A percentile compares a stretch with the other conserved stretches of the same genome.
phyloP scores from a whole-genome alignment of 2,888 invertebrate genomes.

The Caenorhabditis doughertyi region DNA sequence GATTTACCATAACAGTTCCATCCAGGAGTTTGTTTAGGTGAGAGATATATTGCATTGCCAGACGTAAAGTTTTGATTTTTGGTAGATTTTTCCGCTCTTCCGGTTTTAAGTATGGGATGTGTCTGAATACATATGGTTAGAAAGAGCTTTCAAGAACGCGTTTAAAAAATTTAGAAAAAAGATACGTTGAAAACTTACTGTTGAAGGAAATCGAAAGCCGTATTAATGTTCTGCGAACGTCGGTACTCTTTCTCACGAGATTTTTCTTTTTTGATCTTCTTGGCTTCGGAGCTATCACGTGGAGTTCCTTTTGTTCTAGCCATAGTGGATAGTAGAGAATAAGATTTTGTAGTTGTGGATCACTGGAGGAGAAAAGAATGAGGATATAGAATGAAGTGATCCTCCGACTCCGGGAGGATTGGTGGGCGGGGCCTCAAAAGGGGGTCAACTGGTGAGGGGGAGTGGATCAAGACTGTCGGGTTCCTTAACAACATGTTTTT shows the following conservation, averaged over 20 bases:
- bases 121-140: conserved; percentile 28
- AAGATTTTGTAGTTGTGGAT: background rate
- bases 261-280: conserved; percentile 19
- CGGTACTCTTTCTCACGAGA: conserved; percentile 45
- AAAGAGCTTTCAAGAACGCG: background rate
- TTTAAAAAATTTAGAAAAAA: background rate
- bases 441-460: too few relatives aligned
- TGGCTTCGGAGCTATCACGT: background rate
- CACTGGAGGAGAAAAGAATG: too few relatives aligned
- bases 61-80: conserved; percentile 65
- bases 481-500: too few relatives aligned
- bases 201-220: conserved; percentile 43
- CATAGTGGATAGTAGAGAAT: background rate
- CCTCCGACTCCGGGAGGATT: too few relatives aligned
- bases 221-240: conserved; percentile 45
- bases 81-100: conserved; percentile 49
- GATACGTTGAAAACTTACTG: conserved; percentile 49
- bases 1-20: conserved; percentile 43
- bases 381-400: too few relatives aligned
- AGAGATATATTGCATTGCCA: conserved; percentile 63
- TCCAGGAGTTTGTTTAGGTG: conserved; percentile 45
- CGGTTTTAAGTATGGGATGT: conserved; percentile 48
- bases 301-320: background rate
- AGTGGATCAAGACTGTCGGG: too few relatives aligned
- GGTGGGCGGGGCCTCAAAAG: too few relatives aligned